Evolutionary conservation across 2,113 vertebrate species (phyloP), one percentile per base, ranked within the genome.

Genomic region (Sapayoa aenigma): DNA sequence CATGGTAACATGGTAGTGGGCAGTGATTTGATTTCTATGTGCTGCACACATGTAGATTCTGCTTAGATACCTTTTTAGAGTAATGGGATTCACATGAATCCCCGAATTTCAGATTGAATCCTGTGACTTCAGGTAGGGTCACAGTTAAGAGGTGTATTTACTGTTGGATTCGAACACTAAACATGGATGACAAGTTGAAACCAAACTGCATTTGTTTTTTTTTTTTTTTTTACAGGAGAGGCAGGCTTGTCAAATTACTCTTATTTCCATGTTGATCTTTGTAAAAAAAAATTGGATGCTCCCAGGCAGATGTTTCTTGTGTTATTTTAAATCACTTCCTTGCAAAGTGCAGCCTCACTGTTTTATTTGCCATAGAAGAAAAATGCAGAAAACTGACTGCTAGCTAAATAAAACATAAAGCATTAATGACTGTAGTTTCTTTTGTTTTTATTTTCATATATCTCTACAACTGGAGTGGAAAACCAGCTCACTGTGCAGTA

Each of bases 151-250:
- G 37, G 2, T 49, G 6, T 41, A 41, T 62, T 15, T 60, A 15
- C 8, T 42, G 13, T 30, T 37, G 35, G 18, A 55, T 74, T 44
- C 49, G 60, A 67, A 31, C 31, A 6, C 14, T 83, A 5, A 25
- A 55, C 66, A 37, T 25, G 8, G 2, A 14, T 66, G 30, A 71
- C 14, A 16, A 47, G 20, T 4, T 81, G 41, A 65, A 72, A n/a
- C 37, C 9, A 37, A 0, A 1, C 53, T 49, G 22, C 18, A 11
- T 28, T 1, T 19, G 9, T 28, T 1, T 19, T 28, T 50, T 72
- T 69, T 59, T 49, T 50, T 50, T 72, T 69, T 59, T 55, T 56
- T 74, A 24, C 22, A 27, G 27, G 25, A 47, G 56, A 72, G n/a
- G 9, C 21, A 39, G 39, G 37, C 20, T 53, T 3, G 0, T 46